Evolutionary conservation across 1,140 invertebrate genomes (phyloP), one percentile per base, ranked within the genome.

Genomic region (Drosophila suzukii): DNA sequence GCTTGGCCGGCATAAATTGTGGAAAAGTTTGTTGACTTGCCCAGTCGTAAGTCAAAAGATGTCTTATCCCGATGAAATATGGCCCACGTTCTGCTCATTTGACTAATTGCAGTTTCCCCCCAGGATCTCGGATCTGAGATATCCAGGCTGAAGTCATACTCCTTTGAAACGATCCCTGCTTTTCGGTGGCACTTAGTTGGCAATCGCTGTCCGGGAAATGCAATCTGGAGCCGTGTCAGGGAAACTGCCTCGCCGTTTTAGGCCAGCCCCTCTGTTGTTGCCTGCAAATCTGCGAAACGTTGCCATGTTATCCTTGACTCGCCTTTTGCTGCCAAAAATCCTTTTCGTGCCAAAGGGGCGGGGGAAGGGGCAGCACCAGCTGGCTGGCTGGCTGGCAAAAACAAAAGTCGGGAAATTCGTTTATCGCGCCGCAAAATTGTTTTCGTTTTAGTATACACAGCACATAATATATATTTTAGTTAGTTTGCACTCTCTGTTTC

Each of bases 361-460:
- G 10, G 32, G 20, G 13, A 41, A 34, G 53, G 17, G 17, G 47
- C 27, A 27, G 27, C 27, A 27, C 3, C 27, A 27, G 56, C 51
- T 17, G 20, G 32, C 32, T 10, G 61, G n/a, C 20, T 1, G 17
- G 44, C 47, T 8, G 24, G 47, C n/a, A 43, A 43, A 67, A 71
- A 58, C 57, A 79, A 79, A 76, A 63, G 74, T 67, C 61, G 56
- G 58, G 36, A 83, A 83, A 88, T 88, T 88, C 83, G 83, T 89
- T 88, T 88, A 88, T 86, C 83, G 83, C 79, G 79, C 55, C 85
- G 63, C 67, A 76, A 83, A 88, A 88, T 89, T 88, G 72, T 81
- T 77, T 89, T 89, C 78, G 67, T 88, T 88, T 78, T 88, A 88
- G 67, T 83, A 30, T 51, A 76, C 72, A 76, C 36, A 50, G 43